These are phyloP conservation scores for Irena cyanogastra DNA, from an alignment of 2,113 vertebrate species.

Conservation along the genomic window DNA sequence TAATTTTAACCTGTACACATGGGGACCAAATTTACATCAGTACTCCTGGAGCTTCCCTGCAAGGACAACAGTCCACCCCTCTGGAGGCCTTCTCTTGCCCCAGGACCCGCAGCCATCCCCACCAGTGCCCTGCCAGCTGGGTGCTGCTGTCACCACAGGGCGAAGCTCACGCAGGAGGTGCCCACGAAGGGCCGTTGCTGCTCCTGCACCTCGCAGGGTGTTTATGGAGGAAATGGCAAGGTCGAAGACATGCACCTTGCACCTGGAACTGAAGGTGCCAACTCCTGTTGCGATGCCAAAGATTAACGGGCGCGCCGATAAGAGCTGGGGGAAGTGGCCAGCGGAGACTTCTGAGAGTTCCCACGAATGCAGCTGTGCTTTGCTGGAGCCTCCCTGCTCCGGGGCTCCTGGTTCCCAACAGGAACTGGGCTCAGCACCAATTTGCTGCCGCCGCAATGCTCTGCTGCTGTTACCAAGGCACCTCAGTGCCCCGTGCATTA, in stretches of 20 bases:
- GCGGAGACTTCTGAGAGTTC: slow-evolving; percentile 31
- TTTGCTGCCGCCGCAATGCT: background rate
- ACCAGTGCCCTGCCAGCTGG: background rate
- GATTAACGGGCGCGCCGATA: background rate
- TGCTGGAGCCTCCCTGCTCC: background rate
- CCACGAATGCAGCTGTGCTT: background rate
- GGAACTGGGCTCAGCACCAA: background rate
- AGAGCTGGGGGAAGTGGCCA: background rate
- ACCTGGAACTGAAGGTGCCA: slow-evolving; percentile 56
- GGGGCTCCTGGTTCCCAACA: background rate
- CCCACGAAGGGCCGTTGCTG: background rate
- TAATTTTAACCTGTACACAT: background rate
- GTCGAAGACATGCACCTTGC: slow-evolving; percentile 37
- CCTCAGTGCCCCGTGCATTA: background rate
- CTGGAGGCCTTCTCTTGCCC: background rate
- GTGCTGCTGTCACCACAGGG: background rate
- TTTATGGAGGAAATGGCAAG: slow-evolving; percentile 36
- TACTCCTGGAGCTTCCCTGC: background rate
- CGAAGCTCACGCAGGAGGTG: background rate
- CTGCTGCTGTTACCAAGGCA: background rate
- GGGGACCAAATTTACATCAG: background rate
- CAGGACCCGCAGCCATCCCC: accelerated
- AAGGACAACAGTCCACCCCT: background rate
- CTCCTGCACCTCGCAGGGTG: background rate
- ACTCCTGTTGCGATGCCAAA: background rate